Conservation (phyloP, 2,797 vertebrate genomes). For the Sciurus carolinensis region DNA sequence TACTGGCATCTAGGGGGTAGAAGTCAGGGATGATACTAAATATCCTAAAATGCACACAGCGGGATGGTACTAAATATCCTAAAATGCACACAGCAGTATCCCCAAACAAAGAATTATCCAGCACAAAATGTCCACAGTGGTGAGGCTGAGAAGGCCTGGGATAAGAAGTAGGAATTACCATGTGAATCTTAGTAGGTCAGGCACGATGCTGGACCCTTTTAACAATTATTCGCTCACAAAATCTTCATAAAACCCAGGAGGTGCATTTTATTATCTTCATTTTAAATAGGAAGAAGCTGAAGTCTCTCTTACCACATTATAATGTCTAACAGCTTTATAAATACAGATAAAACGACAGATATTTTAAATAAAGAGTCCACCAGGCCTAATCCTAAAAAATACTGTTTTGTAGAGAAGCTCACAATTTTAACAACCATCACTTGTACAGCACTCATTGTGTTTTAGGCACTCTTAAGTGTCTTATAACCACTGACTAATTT, state of each 20-base stretch:
- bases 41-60: no score
- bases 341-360: background rate
- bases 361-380: slow-evolving; percentile 5
- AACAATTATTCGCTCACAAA: background rate
- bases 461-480: background rate
- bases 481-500: background rate
- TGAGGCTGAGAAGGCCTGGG: background rate
- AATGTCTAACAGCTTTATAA: background rate
- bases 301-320: background rate
- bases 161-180: background rate
- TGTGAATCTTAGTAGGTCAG: background rate
- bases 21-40: background rate
- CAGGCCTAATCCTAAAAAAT: background rate
- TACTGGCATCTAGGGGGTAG: background rate
- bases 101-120: background rate
- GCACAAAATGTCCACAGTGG: background rate
- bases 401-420: background rate
- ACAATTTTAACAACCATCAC: background rate
- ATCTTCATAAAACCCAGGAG: background rate
- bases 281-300: background rate
- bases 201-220: background rate
- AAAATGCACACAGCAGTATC: background rate
- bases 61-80: background rate
- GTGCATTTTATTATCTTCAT: background rate
- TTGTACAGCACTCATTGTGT: fast-evolving